These are phyloP conservation scores for Sebastes wilsoni DNA, from an alignment of 2,797 vertebrate genomes.

Conservation along the genomic window DNA sequence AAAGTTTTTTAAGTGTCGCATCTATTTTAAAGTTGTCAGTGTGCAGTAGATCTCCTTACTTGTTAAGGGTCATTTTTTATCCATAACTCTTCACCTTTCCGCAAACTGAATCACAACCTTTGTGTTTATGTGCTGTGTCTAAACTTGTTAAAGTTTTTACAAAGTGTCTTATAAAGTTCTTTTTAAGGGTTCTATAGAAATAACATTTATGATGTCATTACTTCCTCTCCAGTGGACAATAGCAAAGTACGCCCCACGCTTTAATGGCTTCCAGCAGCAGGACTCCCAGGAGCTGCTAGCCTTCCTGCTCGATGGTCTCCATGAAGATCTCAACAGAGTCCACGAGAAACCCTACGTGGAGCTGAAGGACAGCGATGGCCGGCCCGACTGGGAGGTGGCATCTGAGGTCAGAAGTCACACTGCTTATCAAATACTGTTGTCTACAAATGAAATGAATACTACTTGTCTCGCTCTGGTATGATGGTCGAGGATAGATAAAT, in stretches of 20 bases:
- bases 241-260: slow-evolving; percentile 97
- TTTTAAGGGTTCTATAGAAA: background rate
- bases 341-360: slow-evolving; percentile 99
- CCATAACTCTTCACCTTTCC: background rate
- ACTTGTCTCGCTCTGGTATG: background rate
- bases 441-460: background rate
- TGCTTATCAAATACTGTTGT: background rate
- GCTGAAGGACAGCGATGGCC: slow-evolving; percentile 95
- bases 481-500: background rate
- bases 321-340: slow-evolving; percentile 97
- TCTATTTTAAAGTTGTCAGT: background rate
- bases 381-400: slow-evolving; percentile 97
- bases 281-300: slow-evolving; percentile 98
- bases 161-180: background rate
- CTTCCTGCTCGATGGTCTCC: slow-evolving; percentile 96
- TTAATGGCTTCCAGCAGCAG: slow-evolving; percentile 99
- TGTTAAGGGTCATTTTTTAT: background rate
- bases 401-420: slow-evolving; percentile 87
- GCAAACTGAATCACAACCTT: background rate
- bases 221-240: slow-evolving; percentile 91
- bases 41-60: background rate
- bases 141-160: background rate
- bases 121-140: background rate
- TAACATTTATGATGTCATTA: background rate
- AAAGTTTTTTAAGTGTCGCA: background rate